phyloP scores from a whole-genome alignment of 2,113 vertebrate genomes.

The Ifrita kowaldi region DNA sequence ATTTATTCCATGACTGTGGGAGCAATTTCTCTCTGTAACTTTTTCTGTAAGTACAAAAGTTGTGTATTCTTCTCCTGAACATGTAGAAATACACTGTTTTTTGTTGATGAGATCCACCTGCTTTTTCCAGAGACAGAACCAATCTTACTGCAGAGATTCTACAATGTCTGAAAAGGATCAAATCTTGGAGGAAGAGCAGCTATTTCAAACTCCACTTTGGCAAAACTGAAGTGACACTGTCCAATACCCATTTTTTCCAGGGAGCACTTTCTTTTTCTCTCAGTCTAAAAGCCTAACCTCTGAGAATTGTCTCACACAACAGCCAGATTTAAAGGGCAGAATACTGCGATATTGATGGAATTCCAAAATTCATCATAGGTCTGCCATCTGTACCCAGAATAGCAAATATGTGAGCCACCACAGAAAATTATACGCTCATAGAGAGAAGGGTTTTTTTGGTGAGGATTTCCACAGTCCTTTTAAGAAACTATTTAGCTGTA shows the following conservation, averaged over 20 bases:
- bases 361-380: neutral
- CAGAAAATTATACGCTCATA: neutral
- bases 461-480: neutral
- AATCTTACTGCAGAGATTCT: neutral
- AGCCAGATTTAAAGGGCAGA: neutral
- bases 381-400: neutral
- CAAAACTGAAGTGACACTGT: neutral
- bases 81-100: neutral
- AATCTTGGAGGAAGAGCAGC: neutral
- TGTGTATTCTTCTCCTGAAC: neutral
- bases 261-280: neutral
- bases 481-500: neutral
- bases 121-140: neutral
- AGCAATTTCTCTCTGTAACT: neutral
- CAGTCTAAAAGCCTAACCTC: neutral
- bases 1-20: neutral
- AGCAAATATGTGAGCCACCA: neutral
- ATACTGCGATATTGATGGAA: neutral
- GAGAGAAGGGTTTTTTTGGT: accelerated
- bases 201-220: neutral
- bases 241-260: neutral
- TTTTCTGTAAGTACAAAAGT: neutral
- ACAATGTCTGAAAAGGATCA: neutral
- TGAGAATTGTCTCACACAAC: neutral
- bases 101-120: neutral